Conservation (phyloP, 2,888 invertebrate genomes). For the Parelbella ahira region DNA sequence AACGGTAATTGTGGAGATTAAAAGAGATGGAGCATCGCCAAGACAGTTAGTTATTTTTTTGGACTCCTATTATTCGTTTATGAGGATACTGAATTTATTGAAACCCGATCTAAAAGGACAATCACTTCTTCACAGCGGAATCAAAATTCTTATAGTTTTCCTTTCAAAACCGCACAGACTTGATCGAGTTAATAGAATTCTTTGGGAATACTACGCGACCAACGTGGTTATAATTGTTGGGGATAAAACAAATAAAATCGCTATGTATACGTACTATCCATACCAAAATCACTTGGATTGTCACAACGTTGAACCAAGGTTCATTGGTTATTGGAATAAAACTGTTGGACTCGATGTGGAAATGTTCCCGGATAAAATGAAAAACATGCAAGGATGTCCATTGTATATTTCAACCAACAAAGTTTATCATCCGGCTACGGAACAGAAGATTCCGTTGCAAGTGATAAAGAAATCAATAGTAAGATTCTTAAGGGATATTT, state of each 20-base stretch:
- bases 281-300: slow-evolving; percentile 51
- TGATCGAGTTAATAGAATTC: slow-evolving; percentile 43
- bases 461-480: slow-evolving; percentile 50
- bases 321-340: slow-evolving; percentile 44
- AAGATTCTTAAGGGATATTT: slow-evolving; percentile 45
- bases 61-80: slow-evolving; percentile 47
- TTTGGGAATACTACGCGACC: slow-evolving; percentile 52
- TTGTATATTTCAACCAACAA: slow-evolving; percentile 60
- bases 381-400: slow-evolving; percentile 56
- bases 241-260: slow-evolving; percentile 36
- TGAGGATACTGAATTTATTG: slow-evolving; percentile 41
- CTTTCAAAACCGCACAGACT: slow-evolving; percentile 42
- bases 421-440: slow-evolving; percentile 45
- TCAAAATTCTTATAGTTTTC: slow-evolving; percentile 49
- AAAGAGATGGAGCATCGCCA: slow-evolving; percentile 37
- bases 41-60: slow-evolving; percentile 54
- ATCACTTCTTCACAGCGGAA: slow-evolving; percentile 46
- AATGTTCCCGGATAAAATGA: slow-evolving; percentile 54
- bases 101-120: slow-evolving; percentile 55
- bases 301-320: slow-evolving; percentile 45
- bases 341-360: slow-evolving; percentile 29
- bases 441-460: slow-evolving; percentile 52
- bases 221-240: slow-evolving; percentile 45
- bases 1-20: slow-evolving; percentile 46
- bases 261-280: slow-evolving; percentile 52